A percentile compares a stretch with the other conserved stretches of the same genome.
phyloP scores from a whole-genome alignment of 2,888 invertebrate species.

The Agrilus cyanescens region DNA sequence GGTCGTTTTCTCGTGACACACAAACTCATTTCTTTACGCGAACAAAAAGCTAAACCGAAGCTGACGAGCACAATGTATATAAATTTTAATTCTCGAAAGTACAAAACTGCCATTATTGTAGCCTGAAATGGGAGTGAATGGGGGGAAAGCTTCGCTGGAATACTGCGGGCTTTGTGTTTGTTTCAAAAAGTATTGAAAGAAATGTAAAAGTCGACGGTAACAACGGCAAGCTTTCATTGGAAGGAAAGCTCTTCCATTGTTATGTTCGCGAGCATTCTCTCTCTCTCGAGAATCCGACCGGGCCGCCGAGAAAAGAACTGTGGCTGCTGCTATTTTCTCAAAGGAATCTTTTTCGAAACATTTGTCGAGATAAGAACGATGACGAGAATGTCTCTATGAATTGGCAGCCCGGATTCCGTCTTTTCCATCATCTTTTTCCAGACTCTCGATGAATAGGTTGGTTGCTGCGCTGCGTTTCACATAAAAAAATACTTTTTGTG shows the following conservation, averaged over 20 bases:
- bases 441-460: too few relatives aligned
- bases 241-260: slow-evolving; percentile 29
- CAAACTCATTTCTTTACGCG: too few relatives aligned
- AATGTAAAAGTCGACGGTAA: slow-evolving; percentile 32
- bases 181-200: slow-evolving; percentile 29
- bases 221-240: slow-evolving; percentile 30
- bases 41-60: too few relatives aligned
- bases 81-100: slow-evolving; percentile 26
- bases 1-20: too few relatives aligned
- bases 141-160: slow-evolving; percentile 31
- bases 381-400: too few relatives aligned
- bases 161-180: slow-evolving; percentile 29
- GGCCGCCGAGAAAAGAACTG: slow-evolving; percentile 29
- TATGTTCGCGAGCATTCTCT: slow-evolving; percentile 27
- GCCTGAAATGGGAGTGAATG: slow-evolving; percentile 33
- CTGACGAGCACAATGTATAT: too few relatives aligned
- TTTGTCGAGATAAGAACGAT: too few relatives aligned
- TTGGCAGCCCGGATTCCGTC: too few relatives aligned
- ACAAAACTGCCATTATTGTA: slow-evolving; percentile 31
- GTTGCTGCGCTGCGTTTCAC: too few relatives aligned
- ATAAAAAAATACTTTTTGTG: too few relatives aligned
- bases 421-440: too few relatives aligned
- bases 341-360: slow-evolving; percentile 24
- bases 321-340: slow-evolving; percentile 35
- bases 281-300: slow-evolving; percentile 28